These are phyloP conservation scores for Argopecten irradians DNA, from an alignment of 1,140 invertebrate genomes.

Conservation along the genomic window DNA sequence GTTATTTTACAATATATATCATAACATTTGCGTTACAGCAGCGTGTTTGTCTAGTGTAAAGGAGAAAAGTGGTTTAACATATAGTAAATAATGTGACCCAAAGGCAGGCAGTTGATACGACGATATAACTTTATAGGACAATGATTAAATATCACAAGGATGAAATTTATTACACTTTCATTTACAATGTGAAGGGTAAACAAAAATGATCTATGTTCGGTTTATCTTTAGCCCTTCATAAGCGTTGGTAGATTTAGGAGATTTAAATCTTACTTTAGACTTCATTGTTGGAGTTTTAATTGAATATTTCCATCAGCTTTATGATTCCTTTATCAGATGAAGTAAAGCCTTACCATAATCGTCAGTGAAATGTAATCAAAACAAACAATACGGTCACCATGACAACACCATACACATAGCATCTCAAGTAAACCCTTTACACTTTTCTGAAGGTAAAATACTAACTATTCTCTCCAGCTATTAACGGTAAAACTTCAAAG, in stretches of 20 bases:
- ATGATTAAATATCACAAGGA: neutral
- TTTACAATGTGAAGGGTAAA: conserved; percentile 18
- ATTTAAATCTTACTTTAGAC: conserved; percentile 3
- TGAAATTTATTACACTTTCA: conserved; percentile 9
- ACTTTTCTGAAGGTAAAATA: neutral
- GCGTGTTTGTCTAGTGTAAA: neutral
- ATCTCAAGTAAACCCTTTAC: neutral
- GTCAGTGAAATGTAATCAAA: neutral
- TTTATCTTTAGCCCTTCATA: neutral
- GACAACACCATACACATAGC: neutral
- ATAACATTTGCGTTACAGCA: neutral
- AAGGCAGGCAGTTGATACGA: neutral
- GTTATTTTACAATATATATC: neutral
- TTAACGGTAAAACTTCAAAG: neutral
- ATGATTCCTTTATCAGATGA: neutral
- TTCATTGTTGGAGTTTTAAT: conserved; percentile 17
- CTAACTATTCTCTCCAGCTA: neutral
- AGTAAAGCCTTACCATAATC: neutral
- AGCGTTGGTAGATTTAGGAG: neutral
- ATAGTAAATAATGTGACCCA: neutral
- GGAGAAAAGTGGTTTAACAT: neutral
- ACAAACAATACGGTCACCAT: neutral
- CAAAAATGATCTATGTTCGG: neutral
- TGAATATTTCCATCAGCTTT: neutral
- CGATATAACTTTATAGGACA: neutral